These are phyloP conservation scores for Ochropacha duplaris DNA, from an alignment of 2,888 invertebrate species.

Conservation along the genomic window DNA sequence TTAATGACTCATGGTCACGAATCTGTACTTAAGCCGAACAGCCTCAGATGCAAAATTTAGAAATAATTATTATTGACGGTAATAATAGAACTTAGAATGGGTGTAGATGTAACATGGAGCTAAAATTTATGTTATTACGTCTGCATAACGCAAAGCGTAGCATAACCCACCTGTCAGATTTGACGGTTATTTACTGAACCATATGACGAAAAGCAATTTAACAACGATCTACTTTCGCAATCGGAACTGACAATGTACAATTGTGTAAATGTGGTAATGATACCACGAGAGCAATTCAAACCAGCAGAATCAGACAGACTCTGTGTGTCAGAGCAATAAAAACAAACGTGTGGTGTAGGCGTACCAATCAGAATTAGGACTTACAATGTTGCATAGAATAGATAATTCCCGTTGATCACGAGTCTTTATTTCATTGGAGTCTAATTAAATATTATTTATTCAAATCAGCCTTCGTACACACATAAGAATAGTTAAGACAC, in stretches of 20 bases:
- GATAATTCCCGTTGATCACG: too few species aligned
- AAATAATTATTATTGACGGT: conserved; percentile 13
- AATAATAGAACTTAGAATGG: conserved; percentile 25
- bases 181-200: conserved; percentile 54
- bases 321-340: conserved; percentile 36
- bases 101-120: conserved; percentile 28
- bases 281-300: conserved; percentile 50
- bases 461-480: too few species aligned
- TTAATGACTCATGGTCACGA: conserved; percentile 59
- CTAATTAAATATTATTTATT: too few species aligned
- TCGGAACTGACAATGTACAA: conserved; percentile 66
- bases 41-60: conserved; percentile 11
- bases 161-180: conserved; percentile 52
- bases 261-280: conserved; percentile 73
- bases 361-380: conserved; percentile 29
- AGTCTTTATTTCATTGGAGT: too few species aligned
- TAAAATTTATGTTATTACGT: conserved; percentile 21
- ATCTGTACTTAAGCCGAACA: conserved; percentile 14
- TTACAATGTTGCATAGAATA: neutral
- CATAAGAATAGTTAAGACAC: too few species aligned
- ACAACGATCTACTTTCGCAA: conserved; percentile 71
- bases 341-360: conserved; percentile 25
- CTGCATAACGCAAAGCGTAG: conserved; percentile 25
- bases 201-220: conserved; percentile 76
- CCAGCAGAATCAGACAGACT: conserved; percentile 36